These are phyloP conservation scores for Oreochromis mossambicus DNA, from an alignment of 2,797 vertebrate genomes.

Conservation along the genomic window DNA sequence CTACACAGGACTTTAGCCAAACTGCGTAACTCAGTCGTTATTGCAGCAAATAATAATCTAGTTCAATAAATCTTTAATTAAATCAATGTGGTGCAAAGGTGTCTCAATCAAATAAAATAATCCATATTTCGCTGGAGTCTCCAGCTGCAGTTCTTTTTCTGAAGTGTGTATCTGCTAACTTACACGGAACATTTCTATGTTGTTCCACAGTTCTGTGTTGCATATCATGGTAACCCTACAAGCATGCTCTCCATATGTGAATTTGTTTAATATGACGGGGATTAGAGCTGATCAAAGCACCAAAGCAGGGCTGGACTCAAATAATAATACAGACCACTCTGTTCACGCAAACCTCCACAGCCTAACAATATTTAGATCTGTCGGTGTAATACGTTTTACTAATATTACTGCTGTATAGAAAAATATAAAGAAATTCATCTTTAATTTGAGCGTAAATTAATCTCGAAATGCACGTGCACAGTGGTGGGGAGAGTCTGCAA, in stretches of 20 bases:
- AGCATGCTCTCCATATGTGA: background rate
- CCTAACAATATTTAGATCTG: background rate
- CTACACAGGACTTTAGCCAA: background rate
- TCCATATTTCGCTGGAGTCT: background rate
- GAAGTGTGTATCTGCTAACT: fast-evolving
- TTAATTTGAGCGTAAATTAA: fast-evolving
- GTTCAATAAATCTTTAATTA: background rate
- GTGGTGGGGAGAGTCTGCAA: fast-evolving
- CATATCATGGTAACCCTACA: background rate
- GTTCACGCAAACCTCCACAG: background rate
- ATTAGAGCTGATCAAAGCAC: background rate
- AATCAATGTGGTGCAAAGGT: background rate
- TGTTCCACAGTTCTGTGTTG: background rate
- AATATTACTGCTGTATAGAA: background rate
- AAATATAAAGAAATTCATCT: background rate
- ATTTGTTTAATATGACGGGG: background rate
- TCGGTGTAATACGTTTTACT: fast-evolving
- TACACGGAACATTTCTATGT: background rate
- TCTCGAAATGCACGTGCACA: background rate
- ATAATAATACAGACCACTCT: background rate
- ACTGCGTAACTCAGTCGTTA: background rate
- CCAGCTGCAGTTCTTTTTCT: background rate
- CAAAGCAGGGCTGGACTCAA: fast-evolving
- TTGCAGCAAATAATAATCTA: background rate
- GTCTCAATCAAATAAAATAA: fast-evolving